Conservation (phyloP, 2,888 invertebrate species). For the Drosophila mimica region DNA sequence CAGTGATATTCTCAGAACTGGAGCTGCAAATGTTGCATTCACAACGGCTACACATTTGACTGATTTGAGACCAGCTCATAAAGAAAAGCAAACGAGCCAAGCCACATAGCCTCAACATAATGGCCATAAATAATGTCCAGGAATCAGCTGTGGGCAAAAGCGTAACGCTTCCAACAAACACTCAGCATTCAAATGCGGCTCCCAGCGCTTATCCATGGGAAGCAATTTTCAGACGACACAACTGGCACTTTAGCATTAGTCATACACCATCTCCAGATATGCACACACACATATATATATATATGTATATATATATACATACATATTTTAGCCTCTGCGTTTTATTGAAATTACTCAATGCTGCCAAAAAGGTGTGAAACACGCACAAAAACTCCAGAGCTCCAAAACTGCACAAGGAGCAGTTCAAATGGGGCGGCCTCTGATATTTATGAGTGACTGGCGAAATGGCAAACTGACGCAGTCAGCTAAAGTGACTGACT, state of each 20-base stretch:
- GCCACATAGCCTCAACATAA: conserved; percentile 38
- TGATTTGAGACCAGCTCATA: conserved; percentile 52
- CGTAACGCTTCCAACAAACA: conserved; percentile 48
- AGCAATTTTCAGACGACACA: conserved; percentile 21
- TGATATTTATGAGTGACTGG: conserved; percentile 66
- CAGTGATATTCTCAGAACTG: conserved; percentile 47
- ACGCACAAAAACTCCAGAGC: conserved; percentile 43
- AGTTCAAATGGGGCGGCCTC: conserved; percentile 44
- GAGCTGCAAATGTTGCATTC: conserved; percentile 51
- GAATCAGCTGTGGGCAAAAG: conserved; percentile 44
- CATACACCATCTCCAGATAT: conserved; percentile 10
- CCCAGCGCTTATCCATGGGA: conserved; percentile 33
- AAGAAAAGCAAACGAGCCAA: conserved; percentile 41
- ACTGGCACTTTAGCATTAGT: conserved; percentile 28
- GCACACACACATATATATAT: background rate
- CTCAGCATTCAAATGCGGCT: conserved; percentile 40
- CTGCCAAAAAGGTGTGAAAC: conserved; percentile 68
- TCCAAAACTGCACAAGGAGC: conserved; percentile 19
- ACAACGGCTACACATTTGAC: conserved; percentile 36
- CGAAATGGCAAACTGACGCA: conserved; percentile 35
- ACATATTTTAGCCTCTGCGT: conserved; percentile 22
- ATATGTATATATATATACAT: background rate
- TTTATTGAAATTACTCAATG: conserved; percentile 49
- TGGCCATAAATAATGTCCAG: conserved; percentile 56
- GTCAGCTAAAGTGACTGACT: conserved; percentile 25